Percentiles rank a stretch among this genome's conserved stretches.
Evolutionary conservation across 2,888 invertebrate genomes (phyloP).

Genomic region (Congeria kusceri): DNA sequence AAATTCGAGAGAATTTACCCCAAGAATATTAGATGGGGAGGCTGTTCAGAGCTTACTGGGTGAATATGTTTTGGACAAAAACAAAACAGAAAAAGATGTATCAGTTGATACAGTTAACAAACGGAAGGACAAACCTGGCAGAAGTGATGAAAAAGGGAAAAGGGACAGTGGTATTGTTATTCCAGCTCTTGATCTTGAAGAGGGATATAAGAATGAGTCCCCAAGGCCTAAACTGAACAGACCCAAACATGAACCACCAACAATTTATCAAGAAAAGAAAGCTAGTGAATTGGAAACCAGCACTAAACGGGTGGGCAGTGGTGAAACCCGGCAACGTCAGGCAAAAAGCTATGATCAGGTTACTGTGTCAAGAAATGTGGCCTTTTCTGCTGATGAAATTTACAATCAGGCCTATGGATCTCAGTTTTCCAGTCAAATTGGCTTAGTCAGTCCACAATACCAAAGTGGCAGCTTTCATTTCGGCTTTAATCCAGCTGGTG

Average conservation of each 20-base stretch:
- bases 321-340: slow-evolving; percentile 6
- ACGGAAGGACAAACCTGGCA: slow-evolving; percentile 12
- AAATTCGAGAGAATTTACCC: slow-evolving; percentile 43
- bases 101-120: background rate
- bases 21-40: slow-evolving; percentile 48
- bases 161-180: slow-evolving; percentile 20
- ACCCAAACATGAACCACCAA: slow-evolving; percentile 68
- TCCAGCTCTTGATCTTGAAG: slow-evolving; percentile 52
- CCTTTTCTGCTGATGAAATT: slow-evolving; percentile 80
- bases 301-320: slow-evolving; percentile 9
- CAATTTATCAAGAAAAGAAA: slow-evolving; percentile 61
- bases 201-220: slow-evolving; percentile 41
- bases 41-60: slow-evolving; percentile 49
- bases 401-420: slow-evolving; percentile 76
- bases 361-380: slow-evolving; percentile 71
- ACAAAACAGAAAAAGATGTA: background rate
- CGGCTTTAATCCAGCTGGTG: background rate
- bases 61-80: slow-evolving; percentile 32
- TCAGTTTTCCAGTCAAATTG: slow-evolving; percentile 6
- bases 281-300: slow-evolving; percentile 11
- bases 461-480: background rate
- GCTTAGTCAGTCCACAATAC: slow-evolving; percentile 1
- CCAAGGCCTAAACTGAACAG: slow-evolving; percentile 67
- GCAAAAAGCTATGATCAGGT: slow-evolving; percentile 74
- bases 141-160: background rate